Evolutionary conservation across 2,113 vertebrate species (phyloP).

Genomic region (Platycercus adscitus): DNA sequence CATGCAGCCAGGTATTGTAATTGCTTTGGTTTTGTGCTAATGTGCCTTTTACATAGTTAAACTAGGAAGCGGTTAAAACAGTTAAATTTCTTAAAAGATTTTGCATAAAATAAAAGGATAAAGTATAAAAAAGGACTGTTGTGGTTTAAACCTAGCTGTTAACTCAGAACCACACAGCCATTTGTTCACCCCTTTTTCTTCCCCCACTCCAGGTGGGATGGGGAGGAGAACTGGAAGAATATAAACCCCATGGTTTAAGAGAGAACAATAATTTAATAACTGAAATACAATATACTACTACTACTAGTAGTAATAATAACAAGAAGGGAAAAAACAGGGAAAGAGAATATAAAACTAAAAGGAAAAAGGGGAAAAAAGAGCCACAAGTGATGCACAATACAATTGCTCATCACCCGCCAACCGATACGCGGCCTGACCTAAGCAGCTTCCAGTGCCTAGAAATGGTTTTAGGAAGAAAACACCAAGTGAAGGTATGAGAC

Average conservation of each 20-base stretch:
- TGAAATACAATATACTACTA: neutral
- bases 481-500: neutral
- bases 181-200: neutral
- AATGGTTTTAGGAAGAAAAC: neutral
- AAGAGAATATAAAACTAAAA: neutral
- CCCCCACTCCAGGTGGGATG: neutral
- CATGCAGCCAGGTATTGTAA: neutral
- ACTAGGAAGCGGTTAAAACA: neutral
- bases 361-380: neutral
- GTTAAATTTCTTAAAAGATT: neutral
- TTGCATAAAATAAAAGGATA: neutral
- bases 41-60: neutral
- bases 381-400: neutral
- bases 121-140: neutral
- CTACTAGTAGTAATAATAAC: neutral
- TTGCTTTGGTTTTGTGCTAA: neutral
- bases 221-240: neutral
- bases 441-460: neutral
- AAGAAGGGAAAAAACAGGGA: neutral
- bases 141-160: neutral
- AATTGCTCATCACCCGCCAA: neutral
- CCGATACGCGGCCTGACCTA: neutral
- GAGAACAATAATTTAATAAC: neutral
- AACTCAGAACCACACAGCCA: neutral
- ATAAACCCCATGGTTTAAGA: neutral